These are phyloP conservation scores for Zosterops pallidus DNA, from an alignment of 2,113 vertebrate genomes.

Conservation along the genomic window DNA sequence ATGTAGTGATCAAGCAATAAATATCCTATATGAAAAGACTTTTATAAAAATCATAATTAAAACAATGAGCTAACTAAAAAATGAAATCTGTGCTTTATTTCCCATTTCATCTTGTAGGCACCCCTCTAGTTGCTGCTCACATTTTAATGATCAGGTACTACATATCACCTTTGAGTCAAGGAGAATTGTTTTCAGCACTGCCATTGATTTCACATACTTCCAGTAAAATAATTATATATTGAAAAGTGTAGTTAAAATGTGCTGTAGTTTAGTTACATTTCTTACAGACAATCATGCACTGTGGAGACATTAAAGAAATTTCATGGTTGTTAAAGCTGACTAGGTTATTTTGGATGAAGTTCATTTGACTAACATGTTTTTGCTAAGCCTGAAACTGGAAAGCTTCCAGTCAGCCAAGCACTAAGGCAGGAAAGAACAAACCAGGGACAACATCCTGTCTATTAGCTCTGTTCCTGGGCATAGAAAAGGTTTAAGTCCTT, in stretches of 20 bases:
- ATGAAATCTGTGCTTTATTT: background rate
- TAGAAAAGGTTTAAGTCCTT: background rate
- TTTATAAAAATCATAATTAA: background rate
- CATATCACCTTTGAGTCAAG: slow-evolving; percentile 22
- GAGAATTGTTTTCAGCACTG: slow-evolving; percentile 32
- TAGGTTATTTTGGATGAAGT: background rate
- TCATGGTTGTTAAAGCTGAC: background rate
- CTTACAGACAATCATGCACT: background rate
- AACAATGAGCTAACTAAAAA: slow-evolving; percentile 14
- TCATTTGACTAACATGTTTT: background rate
- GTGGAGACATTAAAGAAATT: background rate
- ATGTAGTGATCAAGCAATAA: background rate
- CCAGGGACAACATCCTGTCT: background rate
- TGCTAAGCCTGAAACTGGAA: background rate
- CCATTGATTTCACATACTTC: slow-evolving; percentile 30
- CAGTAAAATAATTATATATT: background rate
- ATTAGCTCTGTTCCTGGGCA: background rate
- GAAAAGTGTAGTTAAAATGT: background rate
- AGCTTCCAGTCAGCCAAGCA: background rate
- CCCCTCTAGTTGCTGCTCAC: background rate
- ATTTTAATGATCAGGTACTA: background rate
- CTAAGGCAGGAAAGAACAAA: background rate
- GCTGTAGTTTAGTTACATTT: background rate
- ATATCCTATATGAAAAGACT: background rate
- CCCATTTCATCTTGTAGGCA: background rate